phyloP scores from a whole-genome alignment of 2,797 vertebrate genomes.

The Brachyrhaphis roseni region DNA sequence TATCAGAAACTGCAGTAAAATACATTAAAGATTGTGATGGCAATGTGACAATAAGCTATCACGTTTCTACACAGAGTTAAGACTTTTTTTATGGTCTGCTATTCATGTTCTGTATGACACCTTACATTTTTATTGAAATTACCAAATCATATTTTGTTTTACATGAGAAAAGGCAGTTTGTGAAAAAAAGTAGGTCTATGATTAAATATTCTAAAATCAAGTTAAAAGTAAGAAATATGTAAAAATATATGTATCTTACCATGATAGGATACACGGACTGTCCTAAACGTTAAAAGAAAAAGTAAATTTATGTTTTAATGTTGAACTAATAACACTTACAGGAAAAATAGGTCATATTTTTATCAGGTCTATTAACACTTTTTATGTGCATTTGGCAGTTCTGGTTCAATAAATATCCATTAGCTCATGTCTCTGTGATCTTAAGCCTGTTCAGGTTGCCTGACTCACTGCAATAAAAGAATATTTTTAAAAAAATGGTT shows the following conservation, averaged over 20 bases:
- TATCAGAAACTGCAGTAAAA: too few relatives aligned
- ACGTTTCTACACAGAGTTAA: neutral
- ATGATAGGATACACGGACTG: neutral
- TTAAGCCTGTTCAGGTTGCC: conserved; percentile 35
- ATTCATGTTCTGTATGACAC: neutral
- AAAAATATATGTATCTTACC: neutral
- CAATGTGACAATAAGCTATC: neutral
- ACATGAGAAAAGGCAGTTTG: neutral
- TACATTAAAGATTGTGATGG: too few relatives aligned
- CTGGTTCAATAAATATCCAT: conserved; percentile 43
- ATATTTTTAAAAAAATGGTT: conserved; percentile 4
- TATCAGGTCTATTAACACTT: conserved; percentile 25
- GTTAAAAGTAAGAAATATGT: neutral
- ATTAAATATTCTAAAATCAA: neutral
- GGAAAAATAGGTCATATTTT: conserved; percentile 7
- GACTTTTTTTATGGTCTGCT: neutral
- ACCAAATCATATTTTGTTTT: neutral
- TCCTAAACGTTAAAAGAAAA: neutral
- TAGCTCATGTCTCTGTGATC: conserved; percentile 45
- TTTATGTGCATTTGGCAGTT: conserved; percentile 32
- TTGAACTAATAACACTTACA: neutral
- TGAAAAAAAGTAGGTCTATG: neutral
- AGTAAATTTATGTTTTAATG: neutral
- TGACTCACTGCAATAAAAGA: conserved; percentile 16
- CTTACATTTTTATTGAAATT: neutral